phyloP scores from a whole-genome alignment of 2,888 invertebrate species.

The Taenaris catops region DNA sequence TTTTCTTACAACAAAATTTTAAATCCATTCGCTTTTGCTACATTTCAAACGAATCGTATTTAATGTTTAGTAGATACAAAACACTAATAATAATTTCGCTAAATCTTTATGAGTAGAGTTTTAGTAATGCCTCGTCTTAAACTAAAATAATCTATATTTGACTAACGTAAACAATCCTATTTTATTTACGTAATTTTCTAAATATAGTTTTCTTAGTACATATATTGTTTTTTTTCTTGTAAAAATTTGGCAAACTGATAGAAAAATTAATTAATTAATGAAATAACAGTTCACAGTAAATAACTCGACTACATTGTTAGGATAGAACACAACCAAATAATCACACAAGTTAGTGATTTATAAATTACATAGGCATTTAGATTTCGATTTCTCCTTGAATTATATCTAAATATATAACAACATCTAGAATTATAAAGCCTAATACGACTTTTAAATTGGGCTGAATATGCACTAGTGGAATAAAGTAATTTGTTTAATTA shows the following conservation, averaged over 20 bases:
- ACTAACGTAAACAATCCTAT: too few species aligned
- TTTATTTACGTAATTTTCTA: conserved; percentile 34
- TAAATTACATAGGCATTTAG: conserved; percentile 30
- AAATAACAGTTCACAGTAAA: conserved; percentile 36
- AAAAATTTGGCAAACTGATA: conserved; percentile 44
- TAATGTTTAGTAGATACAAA: conserved; percentile 13
- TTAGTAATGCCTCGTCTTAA: conserved; percentile 40
- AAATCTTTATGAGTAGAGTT: conserved; percentile 36
- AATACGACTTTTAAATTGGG: conserved; percentile 31
- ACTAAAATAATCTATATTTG: conserved; percentile 43
- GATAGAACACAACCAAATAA: conserved; percentile 73
- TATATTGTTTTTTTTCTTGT: conserved; percentile 23
- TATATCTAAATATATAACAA: too few species aligned
- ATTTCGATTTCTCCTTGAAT: conserved; percentile 24
- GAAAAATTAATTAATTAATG: conserved; percentile 36
- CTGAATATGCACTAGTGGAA: too few species aligned
- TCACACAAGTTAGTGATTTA: conserved; percentile 68
- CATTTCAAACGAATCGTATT: too few species aligned
- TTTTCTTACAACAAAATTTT: too few species aligned
- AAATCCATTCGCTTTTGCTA: too few species aligned
- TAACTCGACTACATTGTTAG: conserved; percentile 56
- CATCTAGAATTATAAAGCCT: too few species aligned
- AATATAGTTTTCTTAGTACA: conserved; percentile 36
- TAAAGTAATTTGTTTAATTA: too few species aligned
- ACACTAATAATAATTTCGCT: conserved; percentile 26